Evolutionary conservation across 2,888 invertebrate species (phyloP).

Genomic region (Ametastegia equiseti): DNA sequence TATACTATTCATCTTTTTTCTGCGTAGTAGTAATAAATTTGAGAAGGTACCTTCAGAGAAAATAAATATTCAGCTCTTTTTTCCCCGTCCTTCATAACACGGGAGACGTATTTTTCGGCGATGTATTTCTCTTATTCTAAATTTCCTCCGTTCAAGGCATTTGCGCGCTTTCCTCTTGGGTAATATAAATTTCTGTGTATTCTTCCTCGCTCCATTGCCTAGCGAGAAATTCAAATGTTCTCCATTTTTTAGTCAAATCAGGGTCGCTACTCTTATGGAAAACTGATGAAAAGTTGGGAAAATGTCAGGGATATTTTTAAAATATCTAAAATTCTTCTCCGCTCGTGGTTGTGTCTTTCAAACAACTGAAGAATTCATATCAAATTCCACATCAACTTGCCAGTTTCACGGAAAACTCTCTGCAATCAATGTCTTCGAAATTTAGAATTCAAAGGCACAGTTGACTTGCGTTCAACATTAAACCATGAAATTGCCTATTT

Average conservation of each 20-base stretch:
- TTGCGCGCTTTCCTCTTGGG: background rate
- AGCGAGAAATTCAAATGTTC: background rate
- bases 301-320: background rate
- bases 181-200: background rate
- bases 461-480: too few relatives aligned
- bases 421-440: too few relatives aligned
- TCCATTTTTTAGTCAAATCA: background rate
- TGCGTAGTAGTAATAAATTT: conserved; percentile 14
- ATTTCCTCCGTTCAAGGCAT: background rate
- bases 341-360: background rate
- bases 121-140: background rate
- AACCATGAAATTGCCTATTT: too few relatives aligned
- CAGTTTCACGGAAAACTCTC: too few relatives aligned
- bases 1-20: too few relatives aligned
- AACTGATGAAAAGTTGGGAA: background rate
- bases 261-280: background rate
- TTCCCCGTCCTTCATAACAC: background rate
- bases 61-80: background rate
- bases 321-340: background rate
- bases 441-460: too few relatives aligned
- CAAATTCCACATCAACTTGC: too few relatives aligned
- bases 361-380: background rate
- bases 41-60: background rate
- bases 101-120: background rate
- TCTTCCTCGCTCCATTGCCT: background rate